Base-by-base conservation (phyloP, 2,797 vertebrate species). In the Antennarius maculatus region DNA sequence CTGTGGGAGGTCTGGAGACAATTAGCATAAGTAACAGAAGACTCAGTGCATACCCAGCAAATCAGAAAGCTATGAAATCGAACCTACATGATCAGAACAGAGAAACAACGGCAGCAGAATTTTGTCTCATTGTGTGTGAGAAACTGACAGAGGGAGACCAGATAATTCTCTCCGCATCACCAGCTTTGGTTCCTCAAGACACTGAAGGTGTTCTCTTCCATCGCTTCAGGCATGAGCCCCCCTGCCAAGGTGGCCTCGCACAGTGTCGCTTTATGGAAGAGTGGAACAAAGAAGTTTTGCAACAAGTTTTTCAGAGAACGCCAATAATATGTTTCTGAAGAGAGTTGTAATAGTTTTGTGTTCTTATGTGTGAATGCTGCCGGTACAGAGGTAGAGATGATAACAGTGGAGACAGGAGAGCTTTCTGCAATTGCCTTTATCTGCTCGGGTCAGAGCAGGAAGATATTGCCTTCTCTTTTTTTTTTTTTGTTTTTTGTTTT, bases 21-120 rank as follows among this genome's bases (percentile, higher is more conserved):
- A 91, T 93, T 92, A 91, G 81, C 90, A 91, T 90, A 91, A 89
- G 86, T 89, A 92, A 91, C 88, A 82, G 82, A 91, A 88, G 61
- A 81, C 82, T 88, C 75, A 57, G 65, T 12, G 6, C 77, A 52
- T 61, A 69, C 56, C 61, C 66, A 61, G 74, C 34, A 52, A 87
- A 83, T 82, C 83, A 76, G 68, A 82, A 47, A 63, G 80, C 84
- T 77, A 88, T 61, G 57, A 61, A 72, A 85, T 78, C 64, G 63
- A 82, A 74, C 69, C 78, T 23, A 28, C 1, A 27, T 76, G 80
- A 74, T 79, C 64, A 67, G 67, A 78, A 67, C 54, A 29, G 37
- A 71, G 71, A 58, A 42, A 63, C 46, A 81, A 61, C 41, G 57
- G 66, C 61, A 71, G 74, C 61, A 61, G 66, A 46, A 17, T 65